Evolutionary conservation across 37 sponge, comb jelly and placozoan genomes (phyloP).

Genomic region (Crambe crambe): DNA sequence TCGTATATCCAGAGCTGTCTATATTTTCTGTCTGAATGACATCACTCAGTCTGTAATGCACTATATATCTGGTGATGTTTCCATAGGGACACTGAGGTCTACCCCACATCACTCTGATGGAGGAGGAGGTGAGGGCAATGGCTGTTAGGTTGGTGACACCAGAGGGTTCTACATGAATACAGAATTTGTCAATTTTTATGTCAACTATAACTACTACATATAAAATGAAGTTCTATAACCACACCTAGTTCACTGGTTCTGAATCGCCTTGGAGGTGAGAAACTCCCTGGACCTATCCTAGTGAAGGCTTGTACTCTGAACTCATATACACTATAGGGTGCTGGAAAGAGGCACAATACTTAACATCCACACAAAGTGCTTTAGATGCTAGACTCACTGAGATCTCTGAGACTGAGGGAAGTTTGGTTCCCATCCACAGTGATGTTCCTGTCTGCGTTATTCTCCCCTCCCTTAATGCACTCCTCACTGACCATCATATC

Average conservation of each 20-base stretch:
- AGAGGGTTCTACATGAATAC: conserved; percentile 20
- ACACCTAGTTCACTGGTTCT: conserved; percentile 33
- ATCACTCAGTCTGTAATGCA: not conserved
- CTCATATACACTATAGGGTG: conserved; percentile 39
- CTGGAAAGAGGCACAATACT: not conserved
- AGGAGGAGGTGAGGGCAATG: conserved; percentile 7
- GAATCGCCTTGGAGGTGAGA: conserved; percentile 17
- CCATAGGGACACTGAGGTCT: conserved; percentile 52
- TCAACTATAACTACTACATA: not conserved
- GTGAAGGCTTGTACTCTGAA: conserved; percentile 27
- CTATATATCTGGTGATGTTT: conserved; percentile 16
- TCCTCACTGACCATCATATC: not conserved
- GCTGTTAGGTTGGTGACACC: conserved; percentile 5
- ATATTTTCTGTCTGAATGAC: not conserved
- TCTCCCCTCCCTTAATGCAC: conserved; percentile 26
- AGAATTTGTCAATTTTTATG: not conserved
- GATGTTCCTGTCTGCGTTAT: not conserved
- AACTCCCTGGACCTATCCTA: conserved; percentile 20
- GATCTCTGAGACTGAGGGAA: conserved; percentile 5
- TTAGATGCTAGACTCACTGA: conserved; percentile 45
- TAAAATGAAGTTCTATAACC: not conserved
- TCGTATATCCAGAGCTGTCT: not conserved
- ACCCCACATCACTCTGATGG: conserved; percentile 30
- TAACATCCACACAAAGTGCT: not conserved
- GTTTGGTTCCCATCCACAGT: conserved; percentile 29